A percentile compares a stretch with the other conserved stretches of the same genome.
These are phyloP conservation scores for Aepyceros melampus DNA, from an alignment of 2,113 vertebrate species.

Conservation along the genomic window DNA sequence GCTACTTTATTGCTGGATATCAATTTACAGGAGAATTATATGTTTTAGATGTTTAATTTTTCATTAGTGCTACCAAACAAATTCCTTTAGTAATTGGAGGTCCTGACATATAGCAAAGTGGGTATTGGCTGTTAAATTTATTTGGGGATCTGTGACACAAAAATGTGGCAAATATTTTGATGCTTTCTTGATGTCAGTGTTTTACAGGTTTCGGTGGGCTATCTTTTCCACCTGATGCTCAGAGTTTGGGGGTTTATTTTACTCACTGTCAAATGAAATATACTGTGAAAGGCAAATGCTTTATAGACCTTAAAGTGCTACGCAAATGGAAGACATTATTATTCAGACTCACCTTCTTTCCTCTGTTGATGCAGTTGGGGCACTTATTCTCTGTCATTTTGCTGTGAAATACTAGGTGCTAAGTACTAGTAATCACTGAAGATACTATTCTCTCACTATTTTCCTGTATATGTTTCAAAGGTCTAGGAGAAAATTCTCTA, in stretches of 20 bases:
- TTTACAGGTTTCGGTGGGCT: not conserved
- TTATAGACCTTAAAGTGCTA: not conserved
- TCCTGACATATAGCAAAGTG: not conserved
- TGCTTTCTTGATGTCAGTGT: not conserved
- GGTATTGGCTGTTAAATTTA: conserved; percentile 2
- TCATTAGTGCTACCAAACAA: conserved; percentile 18
- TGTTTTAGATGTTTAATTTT: conserved; percentile 33
- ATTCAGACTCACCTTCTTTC: not conserved
- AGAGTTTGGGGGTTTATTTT: not conserved
- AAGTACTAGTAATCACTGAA: not conserved
- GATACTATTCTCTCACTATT: not conserved
- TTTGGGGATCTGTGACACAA: not conserved
- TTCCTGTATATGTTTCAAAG: not conserved
- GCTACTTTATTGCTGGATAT: not conserved
- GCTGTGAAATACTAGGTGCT: not conserved
- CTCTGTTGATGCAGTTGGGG: not conserved
- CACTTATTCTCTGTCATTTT: not conserved
- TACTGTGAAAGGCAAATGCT: not conserved
- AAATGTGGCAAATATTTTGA: not conserved
- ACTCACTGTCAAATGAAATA: not conserved
- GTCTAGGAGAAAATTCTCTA: not conserved
- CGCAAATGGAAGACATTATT: not conserved
- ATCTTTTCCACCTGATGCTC: not conserved
- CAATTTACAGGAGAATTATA: conserved; percentile 15
- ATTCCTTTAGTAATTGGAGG: conserved; percentile 3